These are phyloP conservation scores for Characodon lateralis DNA, from an alignment of 2,797 vertebrate species.

Conservation along the genomic window DNA sequence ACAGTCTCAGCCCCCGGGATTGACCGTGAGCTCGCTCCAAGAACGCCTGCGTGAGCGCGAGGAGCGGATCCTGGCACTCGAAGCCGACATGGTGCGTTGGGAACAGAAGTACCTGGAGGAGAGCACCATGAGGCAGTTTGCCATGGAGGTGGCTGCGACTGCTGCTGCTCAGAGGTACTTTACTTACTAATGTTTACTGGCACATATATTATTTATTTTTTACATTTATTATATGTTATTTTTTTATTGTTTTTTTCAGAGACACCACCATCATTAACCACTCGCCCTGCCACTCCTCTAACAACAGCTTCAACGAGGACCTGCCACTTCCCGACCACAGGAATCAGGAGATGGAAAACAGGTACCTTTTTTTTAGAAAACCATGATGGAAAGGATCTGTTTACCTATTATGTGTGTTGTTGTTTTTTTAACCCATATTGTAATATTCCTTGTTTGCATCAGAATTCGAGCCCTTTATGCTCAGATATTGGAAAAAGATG, in stretches of 20 bases:
- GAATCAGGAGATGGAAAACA: conserved; percentile 96
- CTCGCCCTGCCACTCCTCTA: conserved; percentile 93
- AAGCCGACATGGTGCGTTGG: conserved; percentile 98
- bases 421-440: conserved; percentile 8
- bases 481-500: conserved; percentile 97
- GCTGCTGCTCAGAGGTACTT: conserved; percentile 89
- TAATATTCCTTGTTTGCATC: neutral
- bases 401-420: neutral
- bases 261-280: conserved; percentile 94
- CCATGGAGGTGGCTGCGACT: conserved; percentile 96
- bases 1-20: conserved; percentile 64
- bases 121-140: conserved; percentile 97
- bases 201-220: neutral
- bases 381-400: neutral
- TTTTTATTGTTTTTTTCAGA: conserved; percentile 49
- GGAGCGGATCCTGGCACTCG: conserved; percentile 93
- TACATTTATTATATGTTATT: neutral
- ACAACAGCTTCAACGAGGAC: conserved; percentile 94
- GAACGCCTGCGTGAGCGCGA: conserved; percentile 94
- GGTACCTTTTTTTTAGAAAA: conserved; percentile 70
- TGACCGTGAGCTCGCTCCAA: conserved; percentile 79
- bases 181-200: neutral
- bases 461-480: conserved; percentile 93
- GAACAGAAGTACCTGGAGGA: conserved; percentile 98
- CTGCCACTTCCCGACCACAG: conserved; percentile 86